These are phyloP conservation scores for Echinarachnius parma DNA, from an alignment of 53 echinoderm and acorn worm species.

Conservation along the genomic window DNA sequence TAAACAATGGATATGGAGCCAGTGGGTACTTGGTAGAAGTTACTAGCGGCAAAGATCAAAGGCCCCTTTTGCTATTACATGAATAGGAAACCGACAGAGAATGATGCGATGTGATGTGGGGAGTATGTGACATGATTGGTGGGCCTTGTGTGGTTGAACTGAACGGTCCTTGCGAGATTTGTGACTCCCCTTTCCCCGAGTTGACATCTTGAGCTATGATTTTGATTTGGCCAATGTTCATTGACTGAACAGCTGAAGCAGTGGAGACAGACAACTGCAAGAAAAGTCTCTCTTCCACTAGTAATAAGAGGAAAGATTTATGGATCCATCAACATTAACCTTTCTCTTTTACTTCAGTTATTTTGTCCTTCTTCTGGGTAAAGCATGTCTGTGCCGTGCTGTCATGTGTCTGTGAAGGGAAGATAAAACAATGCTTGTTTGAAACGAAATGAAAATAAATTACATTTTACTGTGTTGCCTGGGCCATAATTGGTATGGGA, in stretches of 20 bases:
- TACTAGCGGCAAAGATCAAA: conserved; percentile 48
- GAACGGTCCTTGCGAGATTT: conserved; percentile 33
- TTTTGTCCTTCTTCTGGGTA: too few species aligned
- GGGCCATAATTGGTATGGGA: too few species aligned
- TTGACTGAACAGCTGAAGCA: conserved; percentile 48
- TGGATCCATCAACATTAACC: conserved; percentile 5
- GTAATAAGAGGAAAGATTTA: conserved; percentile 9
- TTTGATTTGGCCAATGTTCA: conserved; percentile 42
- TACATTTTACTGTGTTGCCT: too few species aligned
- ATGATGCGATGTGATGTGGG: conserved; percentile 52
- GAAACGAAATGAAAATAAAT: too few species aligned
- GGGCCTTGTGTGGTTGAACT: conserved; percentile 28
- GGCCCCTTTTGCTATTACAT: conserved; percentile 29
- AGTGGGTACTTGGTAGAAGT: conserved; percentile 45
- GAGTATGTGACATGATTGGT: conserved; percentile 51
- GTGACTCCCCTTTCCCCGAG: conserved; percentile 26
- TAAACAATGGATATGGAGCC: conserved; percentile 62
- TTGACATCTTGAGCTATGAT: conserved; percentile 49
- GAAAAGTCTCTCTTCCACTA: conserved; percentile 5
- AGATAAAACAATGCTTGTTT: too few species aligned
- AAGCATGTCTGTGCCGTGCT: too few species aligned
- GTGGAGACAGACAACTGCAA: conserved; percentile 28
- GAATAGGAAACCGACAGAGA: conserved; percentile 22
- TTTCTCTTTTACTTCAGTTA: background rate
- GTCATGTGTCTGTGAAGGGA: too few species aligned